Evolutionary conservation across 2,797 vertebrate genomes (phyloP), one percentile per base, ranked within the genome.

Genomic region (Picus viridis): DNA sequence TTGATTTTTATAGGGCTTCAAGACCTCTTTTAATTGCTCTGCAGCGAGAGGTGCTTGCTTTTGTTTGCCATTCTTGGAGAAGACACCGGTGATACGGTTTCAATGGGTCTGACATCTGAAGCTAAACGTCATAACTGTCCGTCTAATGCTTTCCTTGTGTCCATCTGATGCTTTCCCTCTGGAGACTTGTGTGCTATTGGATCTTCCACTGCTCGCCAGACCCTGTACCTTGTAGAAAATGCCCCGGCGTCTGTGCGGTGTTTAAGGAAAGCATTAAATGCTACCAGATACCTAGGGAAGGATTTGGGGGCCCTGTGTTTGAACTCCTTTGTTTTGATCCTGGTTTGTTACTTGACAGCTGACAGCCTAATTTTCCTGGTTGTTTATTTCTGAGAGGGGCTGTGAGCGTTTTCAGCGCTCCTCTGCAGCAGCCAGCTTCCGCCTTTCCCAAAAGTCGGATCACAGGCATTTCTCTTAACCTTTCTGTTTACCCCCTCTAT

Each of bases 401-500:
- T 3, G 2, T 0, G 2, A 86, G 19, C 5, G 2, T 74, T 93
- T 88, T 91, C 80, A 76, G 71, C 1, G 2, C 61, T 86, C 27
- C 70, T 70, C 80, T 63, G 65, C 70, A 62, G 80, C 62, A 47
- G 6, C 63, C 58, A 56, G 7, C 47, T 78, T 39, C 70, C 69
- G 73, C 72, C 65, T 74, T 90, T 89, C 69, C 7, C 0, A 83
- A 89, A 79, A 91, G 53, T 23, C 80, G 57, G n/a, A 63, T 78
- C 47, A 4, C 77, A 83, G 53, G 39, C 79, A 67, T 90, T 81
- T 73, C 83, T 83, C 68, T 63, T 61, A 81, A 82, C 74, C 69
- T 90, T 86, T 86, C 62, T 82, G 75, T 94, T 96, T 93, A 69
- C 26, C n/a, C 12, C 8, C 10, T 76, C 71, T 43, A 62, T 92